Conservation (phyloP, 2,113 vertebrate genomes). For the Dermatemys mawii region DNA sequence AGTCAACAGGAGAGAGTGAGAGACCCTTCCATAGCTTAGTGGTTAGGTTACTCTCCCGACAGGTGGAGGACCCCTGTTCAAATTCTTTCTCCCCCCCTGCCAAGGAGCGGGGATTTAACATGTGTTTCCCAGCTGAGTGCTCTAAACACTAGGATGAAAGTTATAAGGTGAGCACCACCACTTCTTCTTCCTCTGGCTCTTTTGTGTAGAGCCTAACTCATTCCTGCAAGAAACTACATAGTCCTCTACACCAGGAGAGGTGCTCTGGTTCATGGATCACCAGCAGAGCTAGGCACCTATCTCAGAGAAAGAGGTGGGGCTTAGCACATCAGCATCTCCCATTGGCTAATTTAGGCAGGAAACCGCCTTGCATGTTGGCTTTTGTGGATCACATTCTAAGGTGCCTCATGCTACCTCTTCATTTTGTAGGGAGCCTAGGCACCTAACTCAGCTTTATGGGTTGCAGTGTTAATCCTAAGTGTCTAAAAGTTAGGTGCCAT, state of each 20-base stretch:
- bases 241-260: not conserved
- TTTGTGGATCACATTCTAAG: not conserved
- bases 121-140: not conserved
- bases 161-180: not conserved
- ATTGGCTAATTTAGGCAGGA: not conserved
- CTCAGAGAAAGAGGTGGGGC: not conserved
- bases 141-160: not conserved
- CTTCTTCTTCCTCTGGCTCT: not conserved
- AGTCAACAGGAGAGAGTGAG: not conserved
- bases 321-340: not conserved
- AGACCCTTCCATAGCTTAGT: not conserved
- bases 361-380: not conserved
- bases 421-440: not conserved
- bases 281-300: not conserved
- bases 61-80: too few species aligned
- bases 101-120: not conserved
- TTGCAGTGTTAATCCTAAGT: not conserved
- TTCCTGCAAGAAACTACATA: not conserved
- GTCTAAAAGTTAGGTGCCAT: not conserved
- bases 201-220: not conserved
- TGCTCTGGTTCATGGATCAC: not conserved
- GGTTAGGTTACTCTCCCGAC: not conserved
- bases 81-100: not conserved
- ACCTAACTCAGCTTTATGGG: not conserved
- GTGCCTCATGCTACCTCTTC: not conserved